Conservation (phyloP, 2,113 vertebrate species). For the Entosphenus tridentatus region DNA sequence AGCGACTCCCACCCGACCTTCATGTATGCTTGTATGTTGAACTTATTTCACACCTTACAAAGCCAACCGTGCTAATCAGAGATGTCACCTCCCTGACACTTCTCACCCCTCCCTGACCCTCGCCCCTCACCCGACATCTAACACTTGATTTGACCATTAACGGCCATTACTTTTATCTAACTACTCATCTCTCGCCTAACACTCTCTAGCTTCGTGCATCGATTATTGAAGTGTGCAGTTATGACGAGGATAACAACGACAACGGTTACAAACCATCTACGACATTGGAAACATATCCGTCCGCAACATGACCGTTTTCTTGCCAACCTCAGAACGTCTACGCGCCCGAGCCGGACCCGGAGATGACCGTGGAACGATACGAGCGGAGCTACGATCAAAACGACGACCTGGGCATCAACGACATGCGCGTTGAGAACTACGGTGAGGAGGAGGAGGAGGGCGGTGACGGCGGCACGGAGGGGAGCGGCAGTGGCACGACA, state of each 20-base stretch:
- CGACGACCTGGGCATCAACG: constrained; percentile 70
- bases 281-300: neutral
- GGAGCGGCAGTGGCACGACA: no score
- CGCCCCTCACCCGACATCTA: no score
- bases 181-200: neutral
- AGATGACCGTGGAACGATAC: constrained; percentile 47
- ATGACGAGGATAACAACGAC: neutral
- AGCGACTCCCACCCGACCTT: neutral
- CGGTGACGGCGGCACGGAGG: no score
- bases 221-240: neutral
- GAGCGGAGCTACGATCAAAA: constrained; percentile 55
- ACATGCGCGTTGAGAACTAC: constrained; percentile 70
- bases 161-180: neutral
- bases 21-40: neutral
- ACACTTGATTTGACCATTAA: neutral
- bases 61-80: neutral
- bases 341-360: constrained; percentile 61
- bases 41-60: neutral
- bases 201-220: neutral
- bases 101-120: no score
- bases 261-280: neutral
- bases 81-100: no score
- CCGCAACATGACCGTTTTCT: neutral
- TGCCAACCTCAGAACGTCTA: constrained; percentile 41
- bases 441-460: constrained; percentile 12